Base-by-base conservation (phyloP, 2,113 vertebrate species). In the Coptodon rendalli region DNA sequence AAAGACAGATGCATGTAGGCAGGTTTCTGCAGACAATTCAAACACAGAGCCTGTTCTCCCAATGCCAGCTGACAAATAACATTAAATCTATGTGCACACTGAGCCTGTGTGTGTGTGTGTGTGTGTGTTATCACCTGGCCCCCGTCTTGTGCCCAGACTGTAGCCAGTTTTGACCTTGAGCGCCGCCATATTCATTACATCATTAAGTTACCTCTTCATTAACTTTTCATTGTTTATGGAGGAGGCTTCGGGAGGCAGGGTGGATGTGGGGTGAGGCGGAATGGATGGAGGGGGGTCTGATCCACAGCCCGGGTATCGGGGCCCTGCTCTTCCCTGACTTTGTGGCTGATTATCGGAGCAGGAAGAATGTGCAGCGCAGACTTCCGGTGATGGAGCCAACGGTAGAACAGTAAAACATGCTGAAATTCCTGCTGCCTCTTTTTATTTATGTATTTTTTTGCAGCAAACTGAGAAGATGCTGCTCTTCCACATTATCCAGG, bases 171-270 rank as follows among this genome's bases (percentile, higher is more conserved):
- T 96, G 96, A 97, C 96, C 96, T 97, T 97, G 96, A 89, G 79
- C 92, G 94, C 82, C 9, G 86, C 95, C 95, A 96, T 96, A 97
- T 97, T 97, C 96, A 96, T 97, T 97, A 96, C 96, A 96, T 97
- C 96, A 97, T 97, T 97, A 96, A 94, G 96, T 97, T 97, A 96
- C 96, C 96, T 97, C 96, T 96, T 97, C 96, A 97, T 97, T 97
- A 96, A 97, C 96, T 97, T 97, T 97, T 97, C 96, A 97, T 97
- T 96, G 96, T 97, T 96, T 96, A 96, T 96, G 93, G 95, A 93
- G 95, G 95, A 93, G 91, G 88, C 87, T 85, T 88, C 34, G 56
- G 83, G 90, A 89, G 82, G 91, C 85, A 82, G 90, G 86, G 52
- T 88, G 56, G 87, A 81, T 71, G 86, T 29, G 85, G 57, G 90